Percentiles rank a stretch among this genome's conserved stretches.
phyloP scores from a whole-genome alignment of 2,888 invertebrate species.

The Chaitophorus viminalis region DNA sequence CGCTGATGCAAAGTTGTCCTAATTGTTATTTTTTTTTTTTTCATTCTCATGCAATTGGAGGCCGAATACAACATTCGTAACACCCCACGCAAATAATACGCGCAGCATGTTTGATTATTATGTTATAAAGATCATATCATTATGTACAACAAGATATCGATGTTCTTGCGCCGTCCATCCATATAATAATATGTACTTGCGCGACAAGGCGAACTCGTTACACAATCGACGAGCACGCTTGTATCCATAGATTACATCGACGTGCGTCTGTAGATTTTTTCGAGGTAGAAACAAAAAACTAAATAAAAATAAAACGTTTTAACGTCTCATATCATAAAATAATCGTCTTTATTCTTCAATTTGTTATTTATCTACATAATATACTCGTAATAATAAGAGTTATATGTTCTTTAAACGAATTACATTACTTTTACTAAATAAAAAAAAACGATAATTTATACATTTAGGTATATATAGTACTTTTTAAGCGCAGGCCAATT shows the following conservation, averaged over 20 bases:
- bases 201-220: constrained; percentile 32
- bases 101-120: too few species aligned
- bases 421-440: neutral
- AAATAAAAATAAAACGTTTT: neutral
- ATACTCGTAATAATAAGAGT: too few species aligned
- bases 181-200: neutral
- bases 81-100: neutral
- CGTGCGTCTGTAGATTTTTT: neutral
- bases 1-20: neutral
- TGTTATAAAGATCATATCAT: too few species aligned
- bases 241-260: neutral
- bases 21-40: constrained; percentile 13
- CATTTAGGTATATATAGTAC: neutral
- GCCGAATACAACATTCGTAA: neutral
- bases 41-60: neutral
- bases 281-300: neutral
- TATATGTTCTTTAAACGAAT: neutral
- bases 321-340: neutral
- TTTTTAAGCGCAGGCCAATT: neutral
- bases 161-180: neutral
- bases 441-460: neutral
- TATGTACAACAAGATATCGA: too few species aligned
- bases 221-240: neutral
- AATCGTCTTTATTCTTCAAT: too few species aligned
- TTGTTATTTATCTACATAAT: too few species aligned